Conservation (phyloP, 2,113 vertebrate genomes). For the Stegastes partitus region DNA sequence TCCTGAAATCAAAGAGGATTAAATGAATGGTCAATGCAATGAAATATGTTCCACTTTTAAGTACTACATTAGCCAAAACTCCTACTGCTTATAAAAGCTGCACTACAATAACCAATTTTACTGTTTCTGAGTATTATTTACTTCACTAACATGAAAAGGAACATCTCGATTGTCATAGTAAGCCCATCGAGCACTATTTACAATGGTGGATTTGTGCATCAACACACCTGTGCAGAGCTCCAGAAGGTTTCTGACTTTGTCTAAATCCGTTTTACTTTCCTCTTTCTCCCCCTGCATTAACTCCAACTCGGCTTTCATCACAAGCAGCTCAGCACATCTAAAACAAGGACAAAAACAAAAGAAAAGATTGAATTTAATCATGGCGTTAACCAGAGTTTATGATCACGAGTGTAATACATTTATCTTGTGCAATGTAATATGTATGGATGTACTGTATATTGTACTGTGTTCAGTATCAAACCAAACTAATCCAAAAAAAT, state of each 20-base stretch:
- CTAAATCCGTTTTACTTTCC: conserved; percentile 86
- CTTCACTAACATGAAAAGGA: too few species aligned
- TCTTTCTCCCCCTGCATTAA: conserved; percentile 86
- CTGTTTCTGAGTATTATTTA: too few species aligned
- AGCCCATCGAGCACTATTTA: neutral
- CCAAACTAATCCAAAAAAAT: too few species aligned
- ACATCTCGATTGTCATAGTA: too few species aligned
- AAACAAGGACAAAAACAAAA: neutral
- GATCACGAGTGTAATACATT: too few species aligned
- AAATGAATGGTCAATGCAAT: too few species aligned
- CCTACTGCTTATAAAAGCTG: too few species aligned
- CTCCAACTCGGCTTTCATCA: conserved; percentile 92
- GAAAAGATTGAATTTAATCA: neutral
- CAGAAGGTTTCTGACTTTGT: conserved; percentile 88
- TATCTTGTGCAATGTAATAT: neutral
- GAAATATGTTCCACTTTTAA: too few species aligned
- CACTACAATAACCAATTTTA: too few species aligned
- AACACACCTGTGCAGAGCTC: conserved; percentile 87
- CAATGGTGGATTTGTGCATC: neutral
- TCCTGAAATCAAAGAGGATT: too few species aligned
- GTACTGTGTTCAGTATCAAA: too few species aligned
- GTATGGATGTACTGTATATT: neutral
- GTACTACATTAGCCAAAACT: too few species aligned
- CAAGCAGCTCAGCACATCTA: conserved; percentile 90
- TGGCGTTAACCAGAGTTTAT: neutral